A percentile compares a stretch with the other conserved stretches of the same genome.
Conservation (phyloP, 2,888 invertebrate species). For the Silvanus unidentatus region DNA sequence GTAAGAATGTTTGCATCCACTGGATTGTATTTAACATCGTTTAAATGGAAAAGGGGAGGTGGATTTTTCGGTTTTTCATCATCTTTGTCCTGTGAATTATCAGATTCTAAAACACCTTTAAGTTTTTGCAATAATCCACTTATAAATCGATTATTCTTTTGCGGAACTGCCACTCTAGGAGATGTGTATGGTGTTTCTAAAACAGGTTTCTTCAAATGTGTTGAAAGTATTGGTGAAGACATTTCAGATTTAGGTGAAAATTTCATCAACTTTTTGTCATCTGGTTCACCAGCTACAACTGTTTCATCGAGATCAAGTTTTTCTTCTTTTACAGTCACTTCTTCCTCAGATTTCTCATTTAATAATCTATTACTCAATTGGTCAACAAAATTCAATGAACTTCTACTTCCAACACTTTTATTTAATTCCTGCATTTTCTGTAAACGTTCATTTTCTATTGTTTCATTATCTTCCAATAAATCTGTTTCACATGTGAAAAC, state of each 20-base stretch:
- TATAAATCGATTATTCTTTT: slow-evolving; percentile 26
- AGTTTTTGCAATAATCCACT: slow-evolving; percentile 31
- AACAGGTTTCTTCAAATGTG: slow-evolving; percentile 20
- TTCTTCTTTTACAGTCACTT: slow-evolving; percentile 10
- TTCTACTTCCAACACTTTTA: slow-evolving; percentile 33
- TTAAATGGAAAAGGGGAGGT: slow-evolving; percentile 25
- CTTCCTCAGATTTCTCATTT: slow-evolving; percentile 8
- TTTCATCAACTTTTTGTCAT: slow-evolving; percentile 5
- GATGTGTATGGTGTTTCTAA: slow-evolving; percentile 16
- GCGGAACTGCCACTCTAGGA: slow-evolving; percentile 19
- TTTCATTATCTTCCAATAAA: slow-evolving; percentile 44
- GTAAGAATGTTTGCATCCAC: slow-evolving; percentile 7
- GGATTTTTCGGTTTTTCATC: slow-evolving; percentile 18
- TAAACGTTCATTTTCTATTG: slow-evolving; percentile 47
- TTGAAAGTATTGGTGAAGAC: background rate
- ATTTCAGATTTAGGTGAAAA: slow-evolving; percentile 9
- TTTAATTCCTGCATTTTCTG: slow-evolving; percentile 50
- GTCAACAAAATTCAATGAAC: slow-evolving; percentile 34
- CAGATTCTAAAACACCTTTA: slow-evolving; percentile 26
- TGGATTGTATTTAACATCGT: slow-evolving; percentile 14
- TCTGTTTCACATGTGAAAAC: slow-evolving; percentile 40
- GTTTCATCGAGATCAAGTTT: slow-evolving; percentile 6
- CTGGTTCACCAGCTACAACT: background rate
- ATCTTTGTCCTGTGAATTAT: slow-evolving; percentile 1
- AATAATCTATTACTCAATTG: slow-evolving; percentile 31